Evolutionary conservation across 2,797 vertebrate species (phyloP).

Genomic region (Hydrolagus colliei): DNA sequence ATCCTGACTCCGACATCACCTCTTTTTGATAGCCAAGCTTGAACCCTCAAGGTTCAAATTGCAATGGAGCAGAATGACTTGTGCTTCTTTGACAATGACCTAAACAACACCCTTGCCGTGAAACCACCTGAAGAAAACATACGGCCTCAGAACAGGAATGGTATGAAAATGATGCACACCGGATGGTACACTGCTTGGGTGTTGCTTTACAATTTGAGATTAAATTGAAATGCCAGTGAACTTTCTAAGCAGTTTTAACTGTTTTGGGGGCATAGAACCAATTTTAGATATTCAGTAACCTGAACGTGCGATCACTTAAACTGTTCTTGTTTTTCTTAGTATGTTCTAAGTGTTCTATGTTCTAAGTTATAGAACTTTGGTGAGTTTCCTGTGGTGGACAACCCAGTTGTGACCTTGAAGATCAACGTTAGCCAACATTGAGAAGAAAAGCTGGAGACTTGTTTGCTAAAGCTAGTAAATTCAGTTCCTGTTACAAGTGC

Average conservation of each 20-base stretch:
- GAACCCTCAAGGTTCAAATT: not conserved
- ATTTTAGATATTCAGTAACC: not conserved
- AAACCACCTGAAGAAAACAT: no score
- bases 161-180: not conserved
- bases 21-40: not conserved
- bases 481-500: no score
- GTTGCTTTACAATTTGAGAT: constrained; percentile 1
- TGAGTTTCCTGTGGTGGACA: not conserved
- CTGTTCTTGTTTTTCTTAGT: no score
- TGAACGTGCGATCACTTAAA: not conserved
- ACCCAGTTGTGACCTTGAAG: no score
- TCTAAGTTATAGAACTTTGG: not conserved
- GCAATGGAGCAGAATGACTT: not conserved
- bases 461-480: no score
- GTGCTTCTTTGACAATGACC: constrained; percentile 32
- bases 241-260: constrained; percentile 46
- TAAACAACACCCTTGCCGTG: constrained; percentile 28
- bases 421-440: no score
- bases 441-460: no score
- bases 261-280: not conserved
- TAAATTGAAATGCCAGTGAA: constrained; percentile 2
- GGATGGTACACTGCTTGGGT: not conserved
- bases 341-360: no score
- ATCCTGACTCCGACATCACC: not conserved
- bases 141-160: not conserved